Evolutionary conservation across 2,797 vertebrate genomes (phyloP).

Genomic region (Heteromormyrus szaboi): DNA sequence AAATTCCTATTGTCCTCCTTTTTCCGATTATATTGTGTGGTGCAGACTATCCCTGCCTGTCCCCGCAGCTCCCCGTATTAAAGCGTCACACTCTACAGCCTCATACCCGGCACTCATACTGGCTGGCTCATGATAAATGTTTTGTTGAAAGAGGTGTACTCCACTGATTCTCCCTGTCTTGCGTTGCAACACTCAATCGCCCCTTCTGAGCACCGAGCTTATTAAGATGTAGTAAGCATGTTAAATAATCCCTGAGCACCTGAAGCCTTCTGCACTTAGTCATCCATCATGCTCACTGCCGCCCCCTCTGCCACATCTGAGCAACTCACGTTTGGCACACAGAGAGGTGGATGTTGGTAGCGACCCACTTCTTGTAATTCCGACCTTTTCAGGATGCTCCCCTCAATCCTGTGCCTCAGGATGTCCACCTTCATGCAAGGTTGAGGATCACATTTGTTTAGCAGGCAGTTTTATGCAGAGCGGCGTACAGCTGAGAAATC

Average conservation of each 20-base stretch:
- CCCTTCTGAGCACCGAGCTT: background rate
- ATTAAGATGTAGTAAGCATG: slow-evolving; percentile 10
- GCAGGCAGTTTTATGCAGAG: background rate
- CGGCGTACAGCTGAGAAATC: background rate
- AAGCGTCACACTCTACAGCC: background rate
- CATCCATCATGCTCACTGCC: background rate
- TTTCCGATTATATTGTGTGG: background rate
- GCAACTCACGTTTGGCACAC: background rate
- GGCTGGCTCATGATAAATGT: background rate
- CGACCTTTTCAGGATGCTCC: background rate
- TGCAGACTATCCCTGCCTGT: background rate
- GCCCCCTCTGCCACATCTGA: background rate
- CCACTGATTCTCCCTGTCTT: background rate
- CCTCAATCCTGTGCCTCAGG: background rate
- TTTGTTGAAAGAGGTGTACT: background rate
- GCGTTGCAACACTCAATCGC: background rate
- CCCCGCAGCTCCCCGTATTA: background rate
- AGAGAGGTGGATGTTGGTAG: background rate
- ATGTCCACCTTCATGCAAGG: background rate
- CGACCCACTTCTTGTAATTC: background rate
- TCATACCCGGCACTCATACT: background rate
- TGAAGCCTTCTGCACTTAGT: background rate
- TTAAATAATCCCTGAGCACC: background rate
- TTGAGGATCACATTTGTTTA: background rate
- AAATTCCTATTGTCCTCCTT: slow-evolving; percentile 21